Evolutionary conservation across 2,797 vertebrate genomes (phyloP).

Genomic region (Spinus olivaceus): DNA sequence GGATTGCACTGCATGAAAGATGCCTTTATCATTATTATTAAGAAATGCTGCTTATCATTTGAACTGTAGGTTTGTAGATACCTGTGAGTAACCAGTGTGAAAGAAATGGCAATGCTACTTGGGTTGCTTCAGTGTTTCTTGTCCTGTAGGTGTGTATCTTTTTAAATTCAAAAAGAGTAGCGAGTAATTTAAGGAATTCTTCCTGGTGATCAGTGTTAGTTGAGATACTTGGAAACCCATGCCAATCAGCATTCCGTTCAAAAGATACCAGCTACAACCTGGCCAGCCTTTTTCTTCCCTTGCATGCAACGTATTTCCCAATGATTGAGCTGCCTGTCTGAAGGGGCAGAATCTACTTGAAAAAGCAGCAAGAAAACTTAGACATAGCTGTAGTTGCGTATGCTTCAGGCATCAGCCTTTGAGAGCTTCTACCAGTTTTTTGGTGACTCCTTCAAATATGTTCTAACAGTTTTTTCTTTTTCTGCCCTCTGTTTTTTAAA

Average conservation of each 20-base stretch:
- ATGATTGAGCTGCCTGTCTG: background rate
- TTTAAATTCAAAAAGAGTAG: background rate
- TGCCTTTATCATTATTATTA: background rate
- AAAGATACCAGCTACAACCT: background rate
- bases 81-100: background rate
- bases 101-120: background rate
- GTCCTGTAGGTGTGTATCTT: background rate
- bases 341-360: background rate
- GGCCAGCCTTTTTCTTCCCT: background rate
- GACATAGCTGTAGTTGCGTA: background rate
- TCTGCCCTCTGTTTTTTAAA: background rate
- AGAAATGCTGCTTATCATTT: background rate
- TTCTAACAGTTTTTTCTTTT: background rate
- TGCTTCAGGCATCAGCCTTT: background rate
- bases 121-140: background rate
- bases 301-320: fast-evolving
- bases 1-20: background rate
- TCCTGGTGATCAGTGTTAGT: background rate
- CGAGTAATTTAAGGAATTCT: background rate
- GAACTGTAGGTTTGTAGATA: background rate
- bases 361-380: background rate
- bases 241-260: background rate
- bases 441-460: background rate
- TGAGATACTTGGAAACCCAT: background rate
- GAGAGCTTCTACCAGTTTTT: background rate